Conservation (phyloP, 2,113 vertebrate genomes). For the Ahaetulla prasina region DNA sequence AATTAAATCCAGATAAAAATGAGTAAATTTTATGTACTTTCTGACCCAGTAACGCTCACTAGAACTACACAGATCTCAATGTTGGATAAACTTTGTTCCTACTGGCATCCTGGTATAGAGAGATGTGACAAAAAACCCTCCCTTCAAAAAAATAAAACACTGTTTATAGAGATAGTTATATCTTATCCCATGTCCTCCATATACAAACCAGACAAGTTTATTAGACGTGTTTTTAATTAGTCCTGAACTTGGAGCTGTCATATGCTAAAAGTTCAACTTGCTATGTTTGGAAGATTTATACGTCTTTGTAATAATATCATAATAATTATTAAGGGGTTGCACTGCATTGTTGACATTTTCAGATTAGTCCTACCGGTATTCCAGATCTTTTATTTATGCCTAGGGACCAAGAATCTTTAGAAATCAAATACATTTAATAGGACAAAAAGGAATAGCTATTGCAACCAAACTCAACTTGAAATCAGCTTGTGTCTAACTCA, state of each 20-base stretch:
- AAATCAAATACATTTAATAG: background rate
- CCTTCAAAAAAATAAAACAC: background rate
- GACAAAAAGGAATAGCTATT: background rate
- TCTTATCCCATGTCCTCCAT: background rate
- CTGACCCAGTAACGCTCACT: background rate
- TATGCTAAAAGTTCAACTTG: background rate
- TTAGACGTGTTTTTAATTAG: background rate
- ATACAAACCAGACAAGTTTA: background rate
- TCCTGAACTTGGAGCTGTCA: background rate
- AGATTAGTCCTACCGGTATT: background rate
- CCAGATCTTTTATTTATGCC: background rate
- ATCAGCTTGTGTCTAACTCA: background rate
- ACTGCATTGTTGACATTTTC: background rate
- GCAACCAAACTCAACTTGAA: background rate
- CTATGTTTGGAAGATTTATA: background rate
- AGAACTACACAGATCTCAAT: background rate
- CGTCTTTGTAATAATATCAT: background rate
- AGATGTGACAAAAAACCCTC: background rate
- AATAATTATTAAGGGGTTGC: background rate
- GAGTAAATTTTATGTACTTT: background rate
- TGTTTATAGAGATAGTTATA: background rate
- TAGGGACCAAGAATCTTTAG: background rate
- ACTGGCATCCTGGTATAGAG: background rate
- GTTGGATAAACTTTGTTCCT: background rate
- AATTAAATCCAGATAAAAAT: background rate